These are phyloP conservation scores for Nestor notabilis DNA, from an alignment of 2,113 vertebrate genomes.

Conservation along the genomic window DNA sequence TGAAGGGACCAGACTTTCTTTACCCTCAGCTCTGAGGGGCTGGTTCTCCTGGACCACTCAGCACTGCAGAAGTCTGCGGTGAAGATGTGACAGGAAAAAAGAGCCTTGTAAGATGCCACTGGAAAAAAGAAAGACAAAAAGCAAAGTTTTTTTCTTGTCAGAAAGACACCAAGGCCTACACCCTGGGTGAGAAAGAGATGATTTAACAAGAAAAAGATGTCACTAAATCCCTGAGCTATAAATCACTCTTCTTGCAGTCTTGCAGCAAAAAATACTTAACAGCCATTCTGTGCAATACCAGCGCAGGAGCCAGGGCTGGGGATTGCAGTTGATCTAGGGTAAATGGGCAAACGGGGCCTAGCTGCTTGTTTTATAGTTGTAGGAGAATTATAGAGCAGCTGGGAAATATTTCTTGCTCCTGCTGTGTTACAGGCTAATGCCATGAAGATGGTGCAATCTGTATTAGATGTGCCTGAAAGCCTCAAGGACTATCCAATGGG, in stretches of 20 bases:
- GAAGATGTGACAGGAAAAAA: not conserved
- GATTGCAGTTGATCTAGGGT: not conserved
- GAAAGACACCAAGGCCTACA: not conserved
- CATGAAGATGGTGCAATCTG: accelerated
- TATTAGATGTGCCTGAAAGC: not conserved
- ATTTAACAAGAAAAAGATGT: constrained; percentile 37
- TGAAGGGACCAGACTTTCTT: not conserved
- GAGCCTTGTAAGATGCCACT: not conserved
- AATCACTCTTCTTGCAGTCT: not conserved
- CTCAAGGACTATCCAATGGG: not conserved
- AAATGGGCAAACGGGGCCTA: not conserved
- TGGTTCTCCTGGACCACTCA: not conserved
- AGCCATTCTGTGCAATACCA: accelerated
- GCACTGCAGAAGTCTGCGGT: not conserved
- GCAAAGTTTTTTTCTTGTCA: not conserved
- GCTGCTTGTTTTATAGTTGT: not conserved
- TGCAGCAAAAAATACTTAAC: not conserved
- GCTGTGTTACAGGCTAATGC: not conserved
- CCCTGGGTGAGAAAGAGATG: not conserved
- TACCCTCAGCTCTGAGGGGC: not conserved
- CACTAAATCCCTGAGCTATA: constrained; percentile 21
- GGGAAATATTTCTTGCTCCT: not conserved
- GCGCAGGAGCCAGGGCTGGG: not conserved
- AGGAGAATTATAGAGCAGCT: not conserved
- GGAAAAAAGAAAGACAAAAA: not conserved